Conservation (phyloP, 2,797 vertebrate species). For the Malurus splendens region DNA sequence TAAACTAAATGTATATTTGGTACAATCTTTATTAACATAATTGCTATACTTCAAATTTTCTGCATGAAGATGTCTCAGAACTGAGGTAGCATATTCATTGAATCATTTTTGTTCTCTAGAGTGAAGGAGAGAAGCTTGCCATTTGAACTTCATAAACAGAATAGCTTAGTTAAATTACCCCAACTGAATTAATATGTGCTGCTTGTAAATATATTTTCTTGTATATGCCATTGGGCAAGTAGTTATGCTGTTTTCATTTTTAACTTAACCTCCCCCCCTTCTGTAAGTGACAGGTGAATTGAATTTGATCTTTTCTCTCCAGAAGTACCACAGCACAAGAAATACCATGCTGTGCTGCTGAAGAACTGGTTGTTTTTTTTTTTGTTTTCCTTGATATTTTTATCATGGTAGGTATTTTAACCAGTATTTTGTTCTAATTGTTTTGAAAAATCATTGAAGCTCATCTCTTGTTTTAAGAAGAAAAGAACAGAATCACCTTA, state of each 20-base stretch:
- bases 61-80: not conserved
- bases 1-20: slow-evolving; percentile 16
- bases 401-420: not conserved
- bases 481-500: not conserved
- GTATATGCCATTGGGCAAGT: not conserved
- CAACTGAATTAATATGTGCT: not conserved
- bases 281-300: not conserved
- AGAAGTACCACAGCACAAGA: not conserved
- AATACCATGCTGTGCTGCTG: not conserved
- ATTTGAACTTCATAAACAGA: slow-evolving; percentile 11
- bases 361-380: not conserved
- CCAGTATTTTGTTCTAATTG: not conserved
- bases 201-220: not conserved
- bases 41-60: slow-evolving; percentile 8
- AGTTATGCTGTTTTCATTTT: not conserved
- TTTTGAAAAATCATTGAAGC: not conserved
- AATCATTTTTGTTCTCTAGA: slow-evolving; percentile 8
- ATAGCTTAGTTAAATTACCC: not conserved
- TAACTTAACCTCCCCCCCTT: not conserved
- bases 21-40: slow-evolving; percentile 23
- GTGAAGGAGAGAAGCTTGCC: not conserved
- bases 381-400: not conserved
- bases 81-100: not conserved
- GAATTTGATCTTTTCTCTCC: not conserved
- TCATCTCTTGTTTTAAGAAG: not conserved